Percentiles rank a stretch among this genome's conserved stretches.
phyloP scores from a whole-genome alignment of 2,113 vertebrate species.

The Epinephelus cyanopodus region DNA sequence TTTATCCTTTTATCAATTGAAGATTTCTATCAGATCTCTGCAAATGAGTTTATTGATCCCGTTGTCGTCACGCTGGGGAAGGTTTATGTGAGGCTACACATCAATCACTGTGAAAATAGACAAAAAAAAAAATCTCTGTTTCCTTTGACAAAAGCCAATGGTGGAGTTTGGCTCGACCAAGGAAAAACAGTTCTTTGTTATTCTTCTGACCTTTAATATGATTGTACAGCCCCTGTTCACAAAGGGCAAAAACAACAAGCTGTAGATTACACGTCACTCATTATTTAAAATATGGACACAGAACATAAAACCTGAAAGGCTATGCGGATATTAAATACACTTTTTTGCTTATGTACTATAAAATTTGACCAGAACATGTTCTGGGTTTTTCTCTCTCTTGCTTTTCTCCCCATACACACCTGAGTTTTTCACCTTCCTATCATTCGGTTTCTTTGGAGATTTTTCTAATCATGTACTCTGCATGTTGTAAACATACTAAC shows the following conservation, averaged over 20 bases:
- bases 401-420: not conserved
- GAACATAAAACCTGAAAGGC: slow-evolving; percentile 30
- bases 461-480: not conserved
- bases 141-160: slow-evolving; percentile 54
- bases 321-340: slow-evolving; percentile 14
- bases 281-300: slow-evolving; percentile 56
- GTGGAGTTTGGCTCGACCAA: slow-evolving; percentile 28
- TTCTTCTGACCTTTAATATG: slow-evolving; percentile 80
- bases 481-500: slow-evolving; percentile 1
- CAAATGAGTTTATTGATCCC: slow-evolving; percentile 77
- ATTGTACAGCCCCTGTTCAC: slow-evolving; percentile 65
- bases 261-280: slow-evolving; percentile 75
- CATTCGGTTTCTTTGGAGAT: slow-evolving; percentile 4
- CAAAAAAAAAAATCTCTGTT: slow-evolving; percentile 25
- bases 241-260: slow-evolving; percentile 79
- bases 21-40: slow-evolving; percentile 59
- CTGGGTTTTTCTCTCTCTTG: not conserved
- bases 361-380: slow-evolving; percentile 17
- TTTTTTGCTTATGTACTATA: not conserved
- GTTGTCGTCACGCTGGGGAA: slow-evolving; percentile 41
- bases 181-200: slow-evolving; percentile 68
- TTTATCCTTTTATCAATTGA: slow-evolving; percentile 62
- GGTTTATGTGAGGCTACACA: slow-evolving; percentile 56
- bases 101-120: slow-evolving; percentile 69
- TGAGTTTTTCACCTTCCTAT: slow-evolving; percentile 1